Evolutionary conservation across 2,888 invertebrate genomes (phyloP).

Genomic region (Lordiphosa andalusiaca): DNA sequence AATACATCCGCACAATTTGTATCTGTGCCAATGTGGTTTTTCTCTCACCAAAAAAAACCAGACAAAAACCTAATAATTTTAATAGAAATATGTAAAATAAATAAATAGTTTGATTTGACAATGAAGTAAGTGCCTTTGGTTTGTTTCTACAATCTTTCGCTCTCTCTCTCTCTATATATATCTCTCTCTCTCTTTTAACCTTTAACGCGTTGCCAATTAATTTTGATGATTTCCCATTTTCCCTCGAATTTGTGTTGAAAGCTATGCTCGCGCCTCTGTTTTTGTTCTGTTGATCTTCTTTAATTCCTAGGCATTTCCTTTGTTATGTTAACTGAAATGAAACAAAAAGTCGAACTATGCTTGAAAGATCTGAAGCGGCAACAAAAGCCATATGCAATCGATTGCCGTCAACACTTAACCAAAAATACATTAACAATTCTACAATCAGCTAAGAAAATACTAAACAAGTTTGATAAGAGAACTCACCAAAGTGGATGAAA

Average conservation of each 20-base stretch:
- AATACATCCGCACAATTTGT: slow-evolving; percentile 12
- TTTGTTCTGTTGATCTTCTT: slow-evolving; percentile 4
- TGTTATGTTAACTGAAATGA: slow-evolving; percentile 43
- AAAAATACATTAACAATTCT: slow-evolving; percentile 32
- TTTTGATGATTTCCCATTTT: slow-evolving; percentile 43
- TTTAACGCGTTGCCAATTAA: slow-evolving; percentile 46
- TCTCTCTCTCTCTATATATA: slow-evolving; percentile 37
- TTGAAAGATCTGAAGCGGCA: slow-evolving; percentile 43
- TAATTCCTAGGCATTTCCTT: slow-evolving; percentile 9
- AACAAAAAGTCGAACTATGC: not conserved
- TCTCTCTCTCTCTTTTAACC: slow-evolving; percentile 24
- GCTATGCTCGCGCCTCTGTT: slow-evolving; percentile 44
- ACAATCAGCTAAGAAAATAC: slow-evolving; percentile 33
- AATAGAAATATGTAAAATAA: slow-evolving; percentile 35
- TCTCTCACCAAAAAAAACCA: slow-evolving; percentile 36
- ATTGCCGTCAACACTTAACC: slow-evolving; percentile 56
- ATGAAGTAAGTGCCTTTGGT: slow-evolving; percentile 66
- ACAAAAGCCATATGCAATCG: slow-evolving; percentile 50
- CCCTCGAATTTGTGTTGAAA: slow-evolving; percentile 55
- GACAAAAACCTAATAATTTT: slow-evolving; percentile 31
- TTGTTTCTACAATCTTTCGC: slow-evolving; percentile 57
- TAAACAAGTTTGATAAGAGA: slow-evolving; percentile 28
- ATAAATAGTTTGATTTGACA: slow-evolving; percentile 29
- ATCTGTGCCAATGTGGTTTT: slow-evolving; percentile 30
- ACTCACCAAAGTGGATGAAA: slow-evolving; percentile 28